Base-by-base conservation (phyloP, 64 coral and sea anemone genomes). In the Cladopsammia gracilis region DNA sequence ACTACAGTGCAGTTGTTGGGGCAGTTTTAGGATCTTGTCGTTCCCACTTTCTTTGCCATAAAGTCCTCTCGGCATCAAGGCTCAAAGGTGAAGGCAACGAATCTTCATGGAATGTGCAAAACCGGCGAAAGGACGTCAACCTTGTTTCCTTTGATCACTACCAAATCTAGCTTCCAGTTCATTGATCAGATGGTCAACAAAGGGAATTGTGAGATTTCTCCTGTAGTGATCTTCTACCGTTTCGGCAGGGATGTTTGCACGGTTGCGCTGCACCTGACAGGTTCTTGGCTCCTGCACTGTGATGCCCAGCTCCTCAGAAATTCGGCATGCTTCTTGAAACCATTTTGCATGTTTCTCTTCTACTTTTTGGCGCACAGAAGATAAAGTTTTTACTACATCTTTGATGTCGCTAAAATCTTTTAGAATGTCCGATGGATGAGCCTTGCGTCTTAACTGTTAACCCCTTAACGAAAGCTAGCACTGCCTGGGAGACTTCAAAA, bases 391-490 rank as follows among this genome's bases (percentile, higher is more conserved):
- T 90, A 78, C 52, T 9, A 56, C 75, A 78, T 78, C 75, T 78
- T 24, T 78, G 58, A 78, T 78, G 75, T 78, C 75, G 20, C 75
- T 77, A 77, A 77, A 77, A 77, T 54, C 50, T 19, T 46, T 72
- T 72, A 92, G 81, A 71, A 83, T 86, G 84, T 93, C 72, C n/a
- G n/a, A n/a, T n/a, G n/a, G n/a, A n/a, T n/a, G n/a, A n/a, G n/a
- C 90, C 91, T 93, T 93, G 91, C 91, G 87, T 87, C 83, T 93
- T 93, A 93, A 93, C 91, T 93, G 91, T 93, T 87, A 69, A 73
- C 91, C 91, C 91, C 71, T 87, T 86, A 87, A 46, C 67, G 58
- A 86, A 85, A 58, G 71, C 91, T 87, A 93, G 71, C 68, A 78
- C 82, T 87, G 60, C 91, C 46, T 87, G 91, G 91, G 83, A 93